Evolutionary conservation across 2,113 vertebrate species (phyloP).

Genomic region (Perca flavescens): DNA sequence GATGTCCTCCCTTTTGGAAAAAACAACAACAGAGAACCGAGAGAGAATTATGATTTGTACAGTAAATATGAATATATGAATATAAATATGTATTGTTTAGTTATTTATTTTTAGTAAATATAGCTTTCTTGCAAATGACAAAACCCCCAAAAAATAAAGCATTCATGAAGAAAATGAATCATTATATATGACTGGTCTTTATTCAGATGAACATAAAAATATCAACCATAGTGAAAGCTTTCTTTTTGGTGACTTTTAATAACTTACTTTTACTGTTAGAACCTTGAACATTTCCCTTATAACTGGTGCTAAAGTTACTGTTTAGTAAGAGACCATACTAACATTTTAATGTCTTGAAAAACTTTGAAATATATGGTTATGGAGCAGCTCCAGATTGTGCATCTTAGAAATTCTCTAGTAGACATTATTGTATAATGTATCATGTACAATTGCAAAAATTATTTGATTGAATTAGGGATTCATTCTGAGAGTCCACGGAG

Average conservation of each 20-base stretch:
- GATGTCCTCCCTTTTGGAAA: conserved; percentile 13
- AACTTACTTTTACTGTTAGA: neutral
- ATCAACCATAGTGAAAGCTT: conserved; percentile 15
- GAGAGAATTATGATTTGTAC: conserved; percentile 61
- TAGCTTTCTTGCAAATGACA: conserved; percentile 74
- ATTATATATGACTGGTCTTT: conserved; percentile 46
- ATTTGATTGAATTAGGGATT: no score
- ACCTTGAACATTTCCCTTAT: neutral
- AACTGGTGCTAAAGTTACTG: neutral
- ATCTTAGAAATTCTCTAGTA: neutral
- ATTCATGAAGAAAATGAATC: conserved; percentile 28
- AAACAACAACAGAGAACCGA: conserved; percentile 1
- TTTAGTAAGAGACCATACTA: no score
- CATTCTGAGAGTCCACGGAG: no score
- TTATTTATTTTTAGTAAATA: conserved; percentile 51
- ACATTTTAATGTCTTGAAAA: neutral
- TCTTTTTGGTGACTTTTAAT: neutral
- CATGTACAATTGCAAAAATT: no score
- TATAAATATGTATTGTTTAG: conserved; percentile 52
- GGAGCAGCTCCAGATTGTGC: neutral
- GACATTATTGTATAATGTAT: no score
- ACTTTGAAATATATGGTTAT: neutral
- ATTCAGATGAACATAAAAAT: conserved; percentile 57
- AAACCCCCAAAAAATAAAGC: conserved; percentile 52
- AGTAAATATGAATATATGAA: conserved; percentile 41